Conservation (phyloP, 2,113 vertebrate species). For the Zosterops hypoxanthus region DNA sequence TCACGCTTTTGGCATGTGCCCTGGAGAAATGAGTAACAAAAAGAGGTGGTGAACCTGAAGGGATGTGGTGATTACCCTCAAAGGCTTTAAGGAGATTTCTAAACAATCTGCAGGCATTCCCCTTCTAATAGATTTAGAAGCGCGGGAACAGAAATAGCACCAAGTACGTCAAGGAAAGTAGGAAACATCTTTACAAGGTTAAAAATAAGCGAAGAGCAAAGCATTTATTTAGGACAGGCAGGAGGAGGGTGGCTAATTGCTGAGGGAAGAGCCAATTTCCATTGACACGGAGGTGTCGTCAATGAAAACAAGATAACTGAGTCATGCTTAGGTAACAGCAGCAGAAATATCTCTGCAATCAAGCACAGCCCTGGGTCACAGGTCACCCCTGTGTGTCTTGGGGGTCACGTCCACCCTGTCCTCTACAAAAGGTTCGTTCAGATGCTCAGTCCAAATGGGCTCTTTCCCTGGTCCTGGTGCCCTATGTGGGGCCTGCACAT, state of each 20-base stretch:
- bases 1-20: background rate
- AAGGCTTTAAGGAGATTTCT: background rate
- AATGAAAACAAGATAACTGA: slow-evolving; percentile 24
- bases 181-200: slow-evolving; percentile 48
- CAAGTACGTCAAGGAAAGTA: slow-evolving; percentile 4
- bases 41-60: background rate
- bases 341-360: background rate
- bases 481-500: rapidly evolving
- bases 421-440: background rate
- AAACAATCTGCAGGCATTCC: background rate
- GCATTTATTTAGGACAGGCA: background rate
- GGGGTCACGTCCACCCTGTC: background rate
- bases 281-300: background rate
- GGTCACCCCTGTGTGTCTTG: background rate
- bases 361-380: background rate
- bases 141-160: slow-evolving; percentile 11
- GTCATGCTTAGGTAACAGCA: slow-evolving; percentile 26
- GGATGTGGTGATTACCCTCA: background rate
- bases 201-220: slow-evolving; percentile 50
- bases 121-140: slow-evolving; percentile 11
- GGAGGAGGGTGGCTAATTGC: slow-evolving; percentile 18
- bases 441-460: rapidly evolving
- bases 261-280: slow-evolving; percentile 36
- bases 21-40: background rate
- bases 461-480: background rate